These are phyloP conservation scores for Tetraodon nigroviridis DNA, from an alignment of 2,113 vertebrate genomes.

Conservation along the genomic window DNA sequence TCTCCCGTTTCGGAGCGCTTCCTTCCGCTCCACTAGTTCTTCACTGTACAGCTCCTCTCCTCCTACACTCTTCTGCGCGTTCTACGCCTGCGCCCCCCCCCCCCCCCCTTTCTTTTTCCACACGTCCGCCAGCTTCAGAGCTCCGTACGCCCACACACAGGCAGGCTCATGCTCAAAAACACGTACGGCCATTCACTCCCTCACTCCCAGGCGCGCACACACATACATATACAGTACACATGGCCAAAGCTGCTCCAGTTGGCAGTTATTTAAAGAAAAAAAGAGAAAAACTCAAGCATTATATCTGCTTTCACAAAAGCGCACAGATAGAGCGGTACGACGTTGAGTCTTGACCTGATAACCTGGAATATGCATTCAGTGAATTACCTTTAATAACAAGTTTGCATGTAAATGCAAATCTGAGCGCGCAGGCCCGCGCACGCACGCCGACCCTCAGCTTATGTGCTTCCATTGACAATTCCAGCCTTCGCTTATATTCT, in stretches of 20 bases:
- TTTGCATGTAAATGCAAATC: constrained; percentile 12
- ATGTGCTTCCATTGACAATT: background rate
- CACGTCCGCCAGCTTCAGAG: constrained; percentile 66
- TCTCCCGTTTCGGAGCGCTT: constrained; percentile 72
- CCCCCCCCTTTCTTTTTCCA: constrained; percentile 56
- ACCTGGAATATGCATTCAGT: constrained; percentile 21
- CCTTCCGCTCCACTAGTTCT: constrained; percentile 71
- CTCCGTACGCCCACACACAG: constrained; percentile 66
- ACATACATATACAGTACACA: constrained; percentile 7
- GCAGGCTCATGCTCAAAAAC: constrained; percentile 51
- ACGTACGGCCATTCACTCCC: constrained; percentile 45
- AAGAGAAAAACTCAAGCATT: constrained; percentile 31
- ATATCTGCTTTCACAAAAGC: constrained; percentile 19
- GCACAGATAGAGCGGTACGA: constrained; percentile 31
- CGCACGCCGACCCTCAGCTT: background rate
- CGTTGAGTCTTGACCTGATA: constrained; percentile 32
- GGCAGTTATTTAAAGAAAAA: constrained; percentile 35
- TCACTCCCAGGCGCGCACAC: constrained; percentile 4
- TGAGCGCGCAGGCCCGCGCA: background rate
- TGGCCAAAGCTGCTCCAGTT: constrained; percentile 48
- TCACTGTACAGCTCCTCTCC: constrained; percentile 61
- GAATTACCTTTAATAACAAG: constrained; percentile 11
- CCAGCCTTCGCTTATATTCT: constrained; percentile 1
- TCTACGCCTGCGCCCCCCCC: constrained; percentile 52
- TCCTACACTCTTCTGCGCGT: constrained; percentile 49